Percentiles rank a stretch among this genome's conserved stretches.
phyloP scores from a whole-genome alignment of 2,888 invertebrate species.

The Drosophila paucipuncta region DNA sequence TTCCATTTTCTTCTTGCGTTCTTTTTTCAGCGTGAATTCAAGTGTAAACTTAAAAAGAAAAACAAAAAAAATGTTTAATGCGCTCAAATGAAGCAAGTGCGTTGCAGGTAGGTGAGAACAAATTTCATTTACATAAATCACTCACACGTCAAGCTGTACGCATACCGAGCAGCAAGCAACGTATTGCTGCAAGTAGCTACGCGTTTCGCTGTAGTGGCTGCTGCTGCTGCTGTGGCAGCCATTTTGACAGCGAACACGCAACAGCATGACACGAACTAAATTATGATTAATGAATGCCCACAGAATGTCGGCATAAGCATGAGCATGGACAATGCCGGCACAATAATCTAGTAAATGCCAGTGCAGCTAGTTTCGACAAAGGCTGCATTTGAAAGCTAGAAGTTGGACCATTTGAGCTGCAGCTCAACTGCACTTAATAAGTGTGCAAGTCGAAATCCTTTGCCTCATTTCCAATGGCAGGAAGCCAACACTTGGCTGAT shows the following conservation, averaged over 20 bases:
- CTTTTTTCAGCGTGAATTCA: constrained; percentile 32
- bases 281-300: constrained; percentile 65
- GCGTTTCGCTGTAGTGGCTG: constrained; percentile 16
- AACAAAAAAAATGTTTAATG: constrained; percentile 2
- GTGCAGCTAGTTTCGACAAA: constrained; percentile 3
- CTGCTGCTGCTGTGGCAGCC: constrained; percentile 29
- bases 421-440: constrained; percentile 14
- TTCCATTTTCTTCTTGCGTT: constrained; percentile 13
- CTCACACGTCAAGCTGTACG: constrained; percentile 66
- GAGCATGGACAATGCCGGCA: not conserved
- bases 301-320: constrained; percentile 13
- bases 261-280: constrained; percentile 67
- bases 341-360: constrained; percentile 20
- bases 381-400: constrained; percentile 13
- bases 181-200: constrained; percentile 30
- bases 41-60: constrained; percentile 7
- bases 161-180: constrained; percentile 4
- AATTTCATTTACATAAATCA: constrained; percentile 76
- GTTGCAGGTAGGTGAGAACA: constrained; percentile 43
- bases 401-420: constrained; percentile 16
- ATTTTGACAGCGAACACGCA: constrained; percentile 63
- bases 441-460: constrained; percentile 13
- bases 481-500: constrained; percentile 1
- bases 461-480: not conserved
- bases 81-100: constrained; percentile 39